A percentile compares a stretch with the other conserved stretches of the same genome.
Evolutionary conservation across 2,888 invertebrate genomes (phyloP).

Genomic region (Pollenia griseotomentosa): DNA sequence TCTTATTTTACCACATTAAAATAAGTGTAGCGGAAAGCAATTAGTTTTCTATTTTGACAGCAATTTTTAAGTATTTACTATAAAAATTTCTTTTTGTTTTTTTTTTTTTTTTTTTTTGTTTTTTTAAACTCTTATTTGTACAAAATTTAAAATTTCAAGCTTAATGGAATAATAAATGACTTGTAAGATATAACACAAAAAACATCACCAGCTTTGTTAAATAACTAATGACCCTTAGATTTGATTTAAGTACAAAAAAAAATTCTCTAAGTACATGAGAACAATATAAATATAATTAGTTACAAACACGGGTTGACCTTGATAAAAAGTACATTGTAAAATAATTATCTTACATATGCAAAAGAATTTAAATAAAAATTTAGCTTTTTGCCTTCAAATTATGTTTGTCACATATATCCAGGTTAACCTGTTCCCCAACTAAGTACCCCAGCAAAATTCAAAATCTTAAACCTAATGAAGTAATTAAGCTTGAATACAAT

Average conservation of each 20-base stretch:
- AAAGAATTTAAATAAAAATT: too few relatives aligned
- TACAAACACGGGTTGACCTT: constrained; percentile 1
- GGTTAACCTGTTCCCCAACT: background rate
- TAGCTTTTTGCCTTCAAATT: too few relatives aligned
- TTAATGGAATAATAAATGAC: constrained; percentile 31
- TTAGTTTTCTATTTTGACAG: too few relatives aligned
- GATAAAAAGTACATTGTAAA: background rate
- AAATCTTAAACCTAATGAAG: constrained; percentile 60
- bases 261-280: background rate
- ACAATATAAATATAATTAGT: background rate
- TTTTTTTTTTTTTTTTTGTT: too few relatives aligned
- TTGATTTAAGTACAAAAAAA: constrained; percentile 14
- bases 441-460: background rate
- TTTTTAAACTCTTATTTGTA: too few relatives aligned
- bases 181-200: background rate
- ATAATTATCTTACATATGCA: too few relatives aligned
- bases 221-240: constrained; percentile 51
- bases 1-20: too few relatives aligned
- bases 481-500: constrained; percentile 70
- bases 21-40: too few relatives aligned
- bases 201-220: constrained; percentile 25
- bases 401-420: background rate
- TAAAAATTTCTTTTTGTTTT: too few relatives aligned
- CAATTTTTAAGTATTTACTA: too few relatives aligned
- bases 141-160: background rate